Conservation (phyloP, 37 sponge, comb jelly and placozoan species). For the Petrosia ficiformis region DNA sequence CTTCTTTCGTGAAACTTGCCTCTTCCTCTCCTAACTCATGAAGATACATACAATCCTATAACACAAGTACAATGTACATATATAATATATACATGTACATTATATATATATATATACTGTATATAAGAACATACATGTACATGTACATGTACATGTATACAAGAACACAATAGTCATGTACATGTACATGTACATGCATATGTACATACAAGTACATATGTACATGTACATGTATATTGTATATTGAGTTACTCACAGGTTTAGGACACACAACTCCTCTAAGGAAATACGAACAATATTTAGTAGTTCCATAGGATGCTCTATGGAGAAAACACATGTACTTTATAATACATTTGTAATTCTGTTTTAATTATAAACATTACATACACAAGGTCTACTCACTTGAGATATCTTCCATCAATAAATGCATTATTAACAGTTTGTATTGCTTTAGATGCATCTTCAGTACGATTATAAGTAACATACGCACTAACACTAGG, state of each 20-base stretch:
- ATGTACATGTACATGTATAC: slow-evolving; percentile 6
- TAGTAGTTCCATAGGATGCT: slow-evolving; percentile 93
- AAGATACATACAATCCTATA: slow-evolving; percentile 96
- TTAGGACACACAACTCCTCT: slow-evolving; percentile 77
- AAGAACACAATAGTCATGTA: background rate
- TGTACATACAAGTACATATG: background rate
- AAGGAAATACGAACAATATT: slow-evolving; percentile 90
- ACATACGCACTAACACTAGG: slow-evolving; percentile 94
- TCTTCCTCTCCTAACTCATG: slow-evolving; percentile 92
- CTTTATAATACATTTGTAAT: background rate
- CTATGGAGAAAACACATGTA: slow-evolving; percentile 19
- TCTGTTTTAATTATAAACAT: no score
- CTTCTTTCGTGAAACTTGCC: slow-evolving; percentile 95
- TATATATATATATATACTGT: no score
- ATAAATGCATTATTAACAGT: slow-evolving; percentile 84
- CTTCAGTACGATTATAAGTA: slow-evolving; percentile 75
- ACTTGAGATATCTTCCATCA: slow-evolving; percentile 77
- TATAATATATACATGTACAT: no score
- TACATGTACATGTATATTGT: background rate
- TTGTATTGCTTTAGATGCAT: slow-evolving; percentile 73
- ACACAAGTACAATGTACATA: no score
- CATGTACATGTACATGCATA: slow-evolving; percentile 9
- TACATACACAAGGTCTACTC: slow-evolving; percentile 10
- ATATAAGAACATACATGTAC: no score
- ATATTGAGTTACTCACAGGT: slow-evolving; percentile 80